Evolutionary conservation across 2,888 invertebrate genomes (phyloP).

Genomic region (Monoplex corrugatus): DNA sequence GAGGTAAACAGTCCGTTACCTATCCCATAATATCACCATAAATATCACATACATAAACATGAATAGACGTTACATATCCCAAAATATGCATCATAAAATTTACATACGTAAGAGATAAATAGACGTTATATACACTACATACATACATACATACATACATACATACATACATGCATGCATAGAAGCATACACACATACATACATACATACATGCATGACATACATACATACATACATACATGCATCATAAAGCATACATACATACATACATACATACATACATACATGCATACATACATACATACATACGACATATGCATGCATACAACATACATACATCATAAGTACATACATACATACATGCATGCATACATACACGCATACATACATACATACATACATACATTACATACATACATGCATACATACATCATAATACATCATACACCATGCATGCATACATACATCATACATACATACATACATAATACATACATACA

Average conservation of each 20-base stretch:
- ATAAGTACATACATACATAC: no score
- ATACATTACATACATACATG: background rate
- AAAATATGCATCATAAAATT: no score
- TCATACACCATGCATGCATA: slow-evolving; percentile 13
- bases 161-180: background rate
- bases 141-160: background rate
- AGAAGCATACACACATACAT: background rate
- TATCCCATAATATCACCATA: no score
- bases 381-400: no score
- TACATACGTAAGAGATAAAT: no score
- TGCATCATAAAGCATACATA: background rate
- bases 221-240: background rate
- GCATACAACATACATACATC: background rate
- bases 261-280: background rate
- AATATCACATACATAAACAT: no score
- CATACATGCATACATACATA: background rate
- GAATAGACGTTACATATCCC: no score
- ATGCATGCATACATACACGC: no score
- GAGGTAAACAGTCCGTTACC: no score
- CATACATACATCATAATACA: background rate
- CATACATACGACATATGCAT: background rate
- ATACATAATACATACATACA: no score
- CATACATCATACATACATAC: background rate
- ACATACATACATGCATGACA: background rate
- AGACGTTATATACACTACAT: no score